phyloP scores from a whole-genome alignment of 2,888 invertebrate genomes.

The Sipha maydis region DNA sequence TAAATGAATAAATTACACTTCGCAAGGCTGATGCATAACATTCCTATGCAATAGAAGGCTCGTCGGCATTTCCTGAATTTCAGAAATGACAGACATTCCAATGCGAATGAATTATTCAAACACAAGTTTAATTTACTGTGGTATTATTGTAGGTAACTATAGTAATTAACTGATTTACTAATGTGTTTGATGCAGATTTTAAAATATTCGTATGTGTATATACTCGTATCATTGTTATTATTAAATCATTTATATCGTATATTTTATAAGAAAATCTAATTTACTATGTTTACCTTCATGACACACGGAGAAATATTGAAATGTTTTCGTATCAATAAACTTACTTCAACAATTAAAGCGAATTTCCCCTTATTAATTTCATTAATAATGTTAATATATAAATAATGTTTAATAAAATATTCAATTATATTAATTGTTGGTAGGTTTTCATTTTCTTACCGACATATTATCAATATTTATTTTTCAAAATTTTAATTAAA shows the following conservation, averaged over 20 bases:
- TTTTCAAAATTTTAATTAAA: too few relatives aligned
- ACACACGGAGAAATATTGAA: too few relatives aligned
- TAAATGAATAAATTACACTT: background rate
- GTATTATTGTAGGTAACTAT: conserved; percentile 19
- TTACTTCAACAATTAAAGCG: too few relatives aligned
- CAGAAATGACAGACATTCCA: conserved; percentile 32
- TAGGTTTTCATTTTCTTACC: too few relatives aligned
- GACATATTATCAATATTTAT: too few relatives aligned
- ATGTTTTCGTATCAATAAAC: too few relatives aligned
- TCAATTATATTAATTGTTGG: too few relatives aligned
- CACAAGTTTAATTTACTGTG: background rate
- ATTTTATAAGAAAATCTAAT: background rate
- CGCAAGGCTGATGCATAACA: background rate
- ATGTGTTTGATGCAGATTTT: background rate
- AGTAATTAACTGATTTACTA: conserved; percentile 44
- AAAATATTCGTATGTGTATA: background rate
- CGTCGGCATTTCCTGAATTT: background rate
- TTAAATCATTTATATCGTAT: too few relatives aligned
- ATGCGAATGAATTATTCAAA: conserved; percentile 27
- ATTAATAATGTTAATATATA: too few relatives aligned
- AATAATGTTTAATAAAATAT: too few relatives aligned
- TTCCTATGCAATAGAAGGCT: conserved; percentile 6
- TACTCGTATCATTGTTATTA: background rate
- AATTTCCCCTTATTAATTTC: too few relatives aligned
- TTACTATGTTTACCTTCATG: background rate